Percentiles rank a stretch among this genome's conserved stretches.
Evolutionary conservation across 1,140 invertebrate species (phyloP).

Genomic region (Ridgeia piscesae): DNA sequence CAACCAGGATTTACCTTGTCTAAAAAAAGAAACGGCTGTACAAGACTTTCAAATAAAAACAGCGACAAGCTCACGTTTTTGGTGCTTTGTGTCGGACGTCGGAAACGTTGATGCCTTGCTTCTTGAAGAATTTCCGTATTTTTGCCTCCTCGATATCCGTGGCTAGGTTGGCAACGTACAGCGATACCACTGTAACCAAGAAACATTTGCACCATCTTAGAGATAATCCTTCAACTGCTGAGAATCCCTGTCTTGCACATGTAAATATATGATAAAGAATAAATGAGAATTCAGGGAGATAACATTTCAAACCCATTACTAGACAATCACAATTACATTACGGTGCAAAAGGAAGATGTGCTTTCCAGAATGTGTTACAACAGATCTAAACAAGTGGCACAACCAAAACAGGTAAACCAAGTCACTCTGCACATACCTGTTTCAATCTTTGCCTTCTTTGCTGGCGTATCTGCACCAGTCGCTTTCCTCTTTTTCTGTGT

Average conservation of each 20-base stretch:
- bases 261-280: too few relatives aligned
- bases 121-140: conserved; percentile 17
- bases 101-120: neutral
- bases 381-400: neutral
- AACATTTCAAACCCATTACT: too few relatives aligned
- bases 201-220: neutral
- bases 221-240: neutral
- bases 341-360: too few relatives aligned
- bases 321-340: too few relatives aligned
- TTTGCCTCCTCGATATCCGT: conserved; percentile 6
- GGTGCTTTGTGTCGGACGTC: neutral
- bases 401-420: neutral
- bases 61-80: neutral
- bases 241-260: too few relatives aligned
- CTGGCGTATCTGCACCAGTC: neutral
- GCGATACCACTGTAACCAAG: neutral
- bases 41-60: neutral
- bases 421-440: neutral
- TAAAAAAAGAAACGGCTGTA: neutral
- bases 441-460: conserved; percentile 7
- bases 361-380: too few relatives aligned
- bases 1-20: neutral
- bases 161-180: neutral
- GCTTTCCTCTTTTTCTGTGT: neutral
- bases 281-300: too few relatives aligned